phyloP scores from a whole-genome alignment of 2,797 vertebrate species.

The Phalloptychus januarius region DNA sequence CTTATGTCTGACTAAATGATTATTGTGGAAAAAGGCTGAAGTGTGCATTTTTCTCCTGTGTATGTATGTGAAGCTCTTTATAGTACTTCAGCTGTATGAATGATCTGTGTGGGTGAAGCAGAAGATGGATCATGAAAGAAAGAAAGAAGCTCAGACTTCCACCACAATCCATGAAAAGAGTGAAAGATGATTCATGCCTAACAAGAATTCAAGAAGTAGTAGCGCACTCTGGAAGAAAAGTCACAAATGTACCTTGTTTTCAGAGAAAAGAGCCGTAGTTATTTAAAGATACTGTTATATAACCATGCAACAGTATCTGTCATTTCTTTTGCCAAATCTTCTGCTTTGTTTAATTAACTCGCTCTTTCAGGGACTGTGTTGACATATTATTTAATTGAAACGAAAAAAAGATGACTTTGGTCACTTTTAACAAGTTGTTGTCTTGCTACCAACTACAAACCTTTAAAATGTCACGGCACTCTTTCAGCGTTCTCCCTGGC shows the following conservation, averaged over 20 bases:
- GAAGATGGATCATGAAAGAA: conserved; percentile 15
- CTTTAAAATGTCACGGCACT: conserved; percentile 57
- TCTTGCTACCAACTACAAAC: conserved; percentile 36
- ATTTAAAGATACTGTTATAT: background rate
- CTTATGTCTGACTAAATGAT: conserved; percentile 58
- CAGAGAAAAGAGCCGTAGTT: background rate
- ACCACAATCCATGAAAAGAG: background rate
- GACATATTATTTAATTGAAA: conserved; percentile 17
- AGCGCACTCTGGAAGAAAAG: conserved; percentile 23
- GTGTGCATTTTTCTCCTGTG: conserved; percentile 7
- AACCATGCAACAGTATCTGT: background rate
- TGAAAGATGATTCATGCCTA: conserved; percentile 1
- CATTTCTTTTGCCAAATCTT: background rate
- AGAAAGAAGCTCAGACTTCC: conserved; percentile 12
- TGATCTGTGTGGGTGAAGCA: conserved; percentile 25
- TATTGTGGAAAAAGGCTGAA: conserved; percentile 28
- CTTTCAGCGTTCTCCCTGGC: conserved; percentile 50
- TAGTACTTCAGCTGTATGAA: conserved; percentile 18
- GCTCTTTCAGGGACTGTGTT: conserved; percentile 21
- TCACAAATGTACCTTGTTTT: conserved; percentile 15
- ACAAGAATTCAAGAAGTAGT: conserved; percentile 17
- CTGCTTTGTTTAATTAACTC: conserved; percentile 20
- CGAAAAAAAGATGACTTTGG: conserved; percentile 39
- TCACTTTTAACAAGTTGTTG: conserved; percentile 56
- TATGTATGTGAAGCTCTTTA: background rate